Percentiles rank a stretch among this genome's conserved stretches.
phyloP scores from a whole-genome alignment of 2,113 vertebrate species.

The Psephotus haematonotus region DNA sequence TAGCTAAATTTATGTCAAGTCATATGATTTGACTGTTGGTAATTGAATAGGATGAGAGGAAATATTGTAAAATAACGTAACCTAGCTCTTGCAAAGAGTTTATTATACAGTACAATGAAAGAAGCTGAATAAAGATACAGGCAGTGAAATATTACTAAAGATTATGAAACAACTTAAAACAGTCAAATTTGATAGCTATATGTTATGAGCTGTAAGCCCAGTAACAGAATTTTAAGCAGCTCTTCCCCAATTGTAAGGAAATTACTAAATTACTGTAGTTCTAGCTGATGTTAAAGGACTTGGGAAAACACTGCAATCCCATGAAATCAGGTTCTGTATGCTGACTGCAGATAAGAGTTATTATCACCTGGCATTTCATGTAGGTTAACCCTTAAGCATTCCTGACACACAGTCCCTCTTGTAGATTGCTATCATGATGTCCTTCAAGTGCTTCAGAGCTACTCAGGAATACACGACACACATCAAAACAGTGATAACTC shows the following conservation, averaged over 20 bases:
- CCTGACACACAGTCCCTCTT: background rate
- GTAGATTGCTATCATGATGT: background rate
- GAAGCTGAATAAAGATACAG: background rate
- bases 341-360: background rate
- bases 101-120: background rate
- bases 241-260: background rate
- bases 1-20: background rate
- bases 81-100: background rate
- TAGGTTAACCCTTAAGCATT: background rate
- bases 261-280: background rate
- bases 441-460: background rate
- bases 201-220: background rate
- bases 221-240: background rate
- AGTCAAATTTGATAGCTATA: background rate
- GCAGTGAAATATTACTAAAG: background rate
- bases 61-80: background rate
- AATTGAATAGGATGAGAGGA: conserved; percentile 2
- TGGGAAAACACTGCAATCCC: background rate
- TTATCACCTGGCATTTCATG: background rate
- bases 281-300: background rate
- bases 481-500: background rate
- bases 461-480: background rate
- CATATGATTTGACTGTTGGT: conserved; percentile 2
- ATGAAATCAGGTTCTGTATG: background rate
- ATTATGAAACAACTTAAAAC: background rate